A percentile compares a stretch with the other conserved stretches of the same genome.
phyloP scores from a whole-genome alignment of 1,140 invertebrate species.

The Papilio polyxenes region DNA sequence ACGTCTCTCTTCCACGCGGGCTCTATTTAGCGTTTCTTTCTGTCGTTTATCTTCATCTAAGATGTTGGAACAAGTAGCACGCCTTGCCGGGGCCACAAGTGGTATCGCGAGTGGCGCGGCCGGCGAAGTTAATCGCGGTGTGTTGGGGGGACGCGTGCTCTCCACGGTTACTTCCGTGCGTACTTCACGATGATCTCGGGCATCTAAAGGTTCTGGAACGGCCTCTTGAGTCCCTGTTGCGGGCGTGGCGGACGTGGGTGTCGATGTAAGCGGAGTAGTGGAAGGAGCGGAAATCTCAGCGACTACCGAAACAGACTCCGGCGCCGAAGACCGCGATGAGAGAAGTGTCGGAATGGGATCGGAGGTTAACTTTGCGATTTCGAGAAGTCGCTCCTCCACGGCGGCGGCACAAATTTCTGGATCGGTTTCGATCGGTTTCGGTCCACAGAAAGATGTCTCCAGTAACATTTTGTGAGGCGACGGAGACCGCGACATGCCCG shows the following conservation, averaged over 20 bases:
- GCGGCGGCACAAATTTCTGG: conserved; percentile 76
- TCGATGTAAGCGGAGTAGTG: conserved; percentile 21
- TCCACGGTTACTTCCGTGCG: conserved; percentile 71
- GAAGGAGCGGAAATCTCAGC: neutral
- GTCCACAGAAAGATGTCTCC: conserved; percentile 94
- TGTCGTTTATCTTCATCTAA: conserved; percentile 63
- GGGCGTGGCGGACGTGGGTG: conserved; percentile 6
- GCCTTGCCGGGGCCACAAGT: conserved; percentile 26
- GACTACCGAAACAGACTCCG: conserved; percentile 58
- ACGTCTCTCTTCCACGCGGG: conserved; percentile 59
- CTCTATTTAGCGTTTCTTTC: conserved; percentile 68
- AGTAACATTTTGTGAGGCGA: conserved; percentile 93
- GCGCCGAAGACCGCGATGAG: conserved; percentile 67
- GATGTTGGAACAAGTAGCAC: conserved; percentile 35
- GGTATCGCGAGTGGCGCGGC: conserved; percentile 39
- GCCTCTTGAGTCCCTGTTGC: conserved; percentile 50
- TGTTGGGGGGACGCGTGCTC: conserved; percentile 47
- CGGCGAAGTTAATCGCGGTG: conserved; percentile 43
- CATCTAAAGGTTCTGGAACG: conserved; percentile 72
- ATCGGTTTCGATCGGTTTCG: conserved; percentile 84
- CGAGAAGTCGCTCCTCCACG: conserved; percentile 65
- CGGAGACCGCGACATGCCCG: conserved; percentile 87
- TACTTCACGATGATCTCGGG: conserved; percentile 70
- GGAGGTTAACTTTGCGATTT: conserved; percentile 58
- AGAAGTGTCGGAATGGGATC: conserved; percentile 54